A percentile compares a stretch with the other conserved stretches of the same genome.
Evolutionary conservation across 2,113 vertebrate species (phyloP).

Genomic region (Mustelus asterias): DNA sequence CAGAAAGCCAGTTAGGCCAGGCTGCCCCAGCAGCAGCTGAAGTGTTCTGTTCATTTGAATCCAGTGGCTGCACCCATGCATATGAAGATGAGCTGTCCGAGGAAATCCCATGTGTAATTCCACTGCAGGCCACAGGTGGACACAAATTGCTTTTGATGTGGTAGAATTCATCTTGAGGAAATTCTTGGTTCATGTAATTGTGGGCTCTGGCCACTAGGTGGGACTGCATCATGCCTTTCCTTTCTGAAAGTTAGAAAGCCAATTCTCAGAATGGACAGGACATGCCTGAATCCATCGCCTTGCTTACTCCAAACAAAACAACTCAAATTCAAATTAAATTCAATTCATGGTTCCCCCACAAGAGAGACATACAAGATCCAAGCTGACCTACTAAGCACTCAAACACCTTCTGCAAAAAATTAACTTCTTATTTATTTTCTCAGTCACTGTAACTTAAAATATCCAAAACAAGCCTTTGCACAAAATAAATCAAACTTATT

Average conservation of each 20-base stretch:
- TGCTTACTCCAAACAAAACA: too few relatives aligned
- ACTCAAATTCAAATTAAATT: too few relatives aligned
- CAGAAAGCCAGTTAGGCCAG: not conserved
- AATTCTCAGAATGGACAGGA: too few relatives aligned
- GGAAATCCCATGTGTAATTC: not conserved
- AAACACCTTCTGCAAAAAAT: not conserved
- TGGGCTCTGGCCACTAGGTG: not conserved
- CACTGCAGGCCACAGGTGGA: not conserved
- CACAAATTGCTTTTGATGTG: not conserved
- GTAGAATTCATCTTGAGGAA: not conserved
- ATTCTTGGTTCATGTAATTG: not conserved
- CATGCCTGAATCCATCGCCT: too few relatives aligned
- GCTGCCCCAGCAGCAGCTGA: not conserved
- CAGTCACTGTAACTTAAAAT: not conserved
- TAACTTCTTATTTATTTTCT: not conserved
- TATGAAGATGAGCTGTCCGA: too few relatives aligned
- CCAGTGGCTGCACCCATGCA: not conserved
- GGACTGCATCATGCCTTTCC: not conserved
- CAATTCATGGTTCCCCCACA: too few relatives aligned
- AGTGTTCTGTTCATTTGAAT: not conserved
- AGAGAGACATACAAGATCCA: too few relatives aligned
- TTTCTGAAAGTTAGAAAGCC: too few relatives aligned
- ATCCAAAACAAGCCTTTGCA: not conserved
- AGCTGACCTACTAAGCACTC: not conserved
- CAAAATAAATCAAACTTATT: not conserved